Conservation (phyloP, 2,113 vertebrate genomes). For the Prionailurus bengalensis region DNA sequence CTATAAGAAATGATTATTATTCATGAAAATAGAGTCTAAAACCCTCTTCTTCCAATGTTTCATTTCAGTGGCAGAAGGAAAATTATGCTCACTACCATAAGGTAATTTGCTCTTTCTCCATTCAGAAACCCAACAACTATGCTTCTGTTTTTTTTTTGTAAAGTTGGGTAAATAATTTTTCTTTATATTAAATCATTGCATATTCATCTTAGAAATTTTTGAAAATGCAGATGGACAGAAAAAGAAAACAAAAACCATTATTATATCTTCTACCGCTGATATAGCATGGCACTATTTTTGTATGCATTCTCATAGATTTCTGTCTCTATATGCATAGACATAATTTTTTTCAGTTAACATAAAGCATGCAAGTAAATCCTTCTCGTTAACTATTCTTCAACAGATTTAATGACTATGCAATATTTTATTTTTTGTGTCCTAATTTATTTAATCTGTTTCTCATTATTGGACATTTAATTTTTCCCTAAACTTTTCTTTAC, state of each 20-base stretch:
- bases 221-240: neutral
- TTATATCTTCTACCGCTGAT: neutral
- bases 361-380: neutral
- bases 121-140: neutral
- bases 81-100: neutral
- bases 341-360: neutral
- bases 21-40: neutral
- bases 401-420: neutral
- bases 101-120: neutral
- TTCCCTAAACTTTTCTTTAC: neutral
- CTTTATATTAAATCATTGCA: neutral
- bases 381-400: neutral
- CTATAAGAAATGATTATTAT: neutral
- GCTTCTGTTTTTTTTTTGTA: neutral
- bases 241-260: neutral
- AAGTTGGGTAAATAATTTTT: neutral
- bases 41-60: neutral
- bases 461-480: neutral
- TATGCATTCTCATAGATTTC: neutral
- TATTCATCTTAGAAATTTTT: neutral
- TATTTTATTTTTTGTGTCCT: neutral
- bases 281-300: neutral
- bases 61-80: neutral
- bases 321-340: neutral
- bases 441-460: slow-evolving; percentile 30